A percentile compares a stretch with the other conserved stretches of the same genome.
These are phyloP conservation scores for Schizothorax lantsangensis DNA, from an alignment of 2,797 vertebrate species.

Conservation along the genomic window DNA sequence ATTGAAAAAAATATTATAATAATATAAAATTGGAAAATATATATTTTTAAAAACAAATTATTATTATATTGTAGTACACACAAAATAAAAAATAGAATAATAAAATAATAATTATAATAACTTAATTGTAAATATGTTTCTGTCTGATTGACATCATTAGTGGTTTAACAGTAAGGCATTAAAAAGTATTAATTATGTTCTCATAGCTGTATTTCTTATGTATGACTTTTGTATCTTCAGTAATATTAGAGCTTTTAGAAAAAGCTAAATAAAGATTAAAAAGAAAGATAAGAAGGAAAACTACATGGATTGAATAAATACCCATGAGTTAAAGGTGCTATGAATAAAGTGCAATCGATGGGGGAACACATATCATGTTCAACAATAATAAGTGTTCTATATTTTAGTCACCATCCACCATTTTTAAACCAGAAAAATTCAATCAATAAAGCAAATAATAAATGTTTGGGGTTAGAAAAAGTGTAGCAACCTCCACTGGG, in stretches of 20 bases:
- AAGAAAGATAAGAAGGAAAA: not conserved
- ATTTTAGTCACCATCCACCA: conserved; percentile 8
- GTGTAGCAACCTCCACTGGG: not conserved
- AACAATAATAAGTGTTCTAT: conserved; percentile 6
- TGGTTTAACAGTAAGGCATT: not conserved
- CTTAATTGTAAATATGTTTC: not conserved
- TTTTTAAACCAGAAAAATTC: not conserved
- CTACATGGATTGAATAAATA: not conserved
- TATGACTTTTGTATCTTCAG: too few relatives aligned
- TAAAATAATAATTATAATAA: too few relatives aligned
- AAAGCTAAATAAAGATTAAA: not conserved
- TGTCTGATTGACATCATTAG: not conserved
- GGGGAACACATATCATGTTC: not conserved
- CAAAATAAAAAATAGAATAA: too few relatives aligned
- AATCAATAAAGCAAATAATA: not conserved
- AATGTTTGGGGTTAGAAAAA: not conserved
- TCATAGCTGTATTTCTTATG: not conserved
- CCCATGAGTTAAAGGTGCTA: not conserved
- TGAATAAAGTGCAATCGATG: not conserved
- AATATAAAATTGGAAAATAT: too few relatives aligned
- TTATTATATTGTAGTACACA: too few relatives aligned
- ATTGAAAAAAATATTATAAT: too few relatives aligned
- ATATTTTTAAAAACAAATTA: too few relatives aligned
- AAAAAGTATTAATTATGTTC: not conserved
- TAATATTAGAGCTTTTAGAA: not conserved